Base-by-base conservation (phyloP, 2,113 vertebrate species). In the Helogale parvula region DNA sequence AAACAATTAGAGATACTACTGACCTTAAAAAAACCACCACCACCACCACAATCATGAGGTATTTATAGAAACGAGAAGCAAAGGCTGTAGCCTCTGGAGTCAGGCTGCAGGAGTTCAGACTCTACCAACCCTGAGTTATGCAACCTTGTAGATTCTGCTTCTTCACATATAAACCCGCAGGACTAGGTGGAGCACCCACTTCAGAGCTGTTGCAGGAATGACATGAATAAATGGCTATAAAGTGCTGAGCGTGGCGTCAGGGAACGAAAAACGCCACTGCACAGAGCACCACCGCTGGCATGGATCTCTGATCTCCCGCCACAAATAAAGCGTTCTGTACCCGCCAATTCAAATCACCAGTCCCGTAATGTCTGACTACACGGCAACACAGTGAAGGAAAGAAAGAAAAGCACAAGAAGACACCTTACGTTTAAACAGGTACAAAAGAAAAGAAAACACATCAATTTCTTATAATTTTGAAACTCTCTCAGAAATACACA, bases 161-260 rank as follows among this genome's bases (percentile, higher is more conserved):
- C n/a, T 27, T 68, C 25, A 27, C 6, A 21, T 41, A 35, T 8
- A 79, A 16, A 90, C 10, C 12, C n/a, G 1, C 5, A 29, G 52
- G 13, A 31, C 38, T 11, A 33, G 29, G 8, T 27, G 23, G 2
- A 1, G 8, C 2, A 29, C 5, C 33, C 8, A 7, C 38, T 27
- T 29, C 10, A 69, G 6, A 33, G 35, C 2, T 12, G 41, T 7
- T 47, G 29, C 41, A 27, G 77, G 52, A 72, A n/a, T 25, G 10
- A 16, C 33, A 27, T 13, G 33, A 31, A 33, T 13, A 19, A 77
- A 77, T 0, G 5, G 13, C 4, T 41, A 10, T 3, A 1, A 29
- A 25, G 72, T 25, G 12, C 45, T 82, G 4, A 50, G 74, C 35
- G 15, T 7, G 14, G 25, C 0, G 15, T 12, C 66, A 45, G 25